Evolutionary conservation across 2,888 invertebrate species (phyloP), one percentile per base, ranked within the genome.

Genomic region (Anorthoa munda): DNA sequence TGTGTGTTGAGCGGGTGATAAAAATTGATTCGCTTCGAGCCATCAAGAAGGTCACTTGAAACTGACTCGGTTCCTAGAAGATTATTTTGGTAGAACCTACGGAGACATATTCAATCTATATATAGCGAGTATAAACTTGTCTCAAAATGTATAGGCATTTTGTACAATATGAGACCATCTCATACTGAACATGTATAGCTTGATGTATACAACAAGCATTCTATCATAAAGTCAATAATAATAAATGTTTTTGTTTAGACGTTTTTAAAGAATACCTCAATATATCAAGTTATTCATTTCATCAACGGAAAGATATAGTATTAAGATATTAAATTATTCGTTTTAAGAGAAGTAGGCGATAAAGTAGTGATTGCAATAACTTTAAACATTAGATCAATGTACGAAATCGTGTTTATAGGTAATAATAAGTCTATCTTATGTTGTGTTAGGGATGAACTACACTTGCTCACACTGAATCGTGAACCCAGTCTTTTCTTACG

Each of bases 281-380:
- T 39, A 26, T 21, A 50, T 13, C 81, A 67, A 51, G 58, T 81
- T 81, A 70, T 51, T 77, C 61, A 81, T 71, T 65, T 39, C 48
- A 56, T 66, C 39, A 53, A 31, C 21, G 15, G 17, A n/a, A n/a
- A n/a, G 61, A 50, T 13, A 17, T 63, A 48, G 31, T 64, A n/a
- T 15, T 68, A 61, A 17, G 46, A 63, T 46, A 68, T 56, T 65
- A 39, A 56, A 45, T 51, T 53, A 71, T 66, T 66, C 0, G 26
- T 31, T 64, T 51, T 71, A 82, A 71, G 63, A 45, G 4, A 58
- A 18, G n/a, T 64, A 65, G 46, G n/a, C 53, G 23, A 48, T 61
- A 12, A 46, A 46, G 21, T 82, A 82, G 55, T 39, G 17, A 56
- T 79, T 82, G 74, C 58, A 78, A 78, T 83, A 78, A 69, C 23